Base-by-base conservation (phyloP, 2,888 invertebrate species). In the Andrena praecox region DNA sequence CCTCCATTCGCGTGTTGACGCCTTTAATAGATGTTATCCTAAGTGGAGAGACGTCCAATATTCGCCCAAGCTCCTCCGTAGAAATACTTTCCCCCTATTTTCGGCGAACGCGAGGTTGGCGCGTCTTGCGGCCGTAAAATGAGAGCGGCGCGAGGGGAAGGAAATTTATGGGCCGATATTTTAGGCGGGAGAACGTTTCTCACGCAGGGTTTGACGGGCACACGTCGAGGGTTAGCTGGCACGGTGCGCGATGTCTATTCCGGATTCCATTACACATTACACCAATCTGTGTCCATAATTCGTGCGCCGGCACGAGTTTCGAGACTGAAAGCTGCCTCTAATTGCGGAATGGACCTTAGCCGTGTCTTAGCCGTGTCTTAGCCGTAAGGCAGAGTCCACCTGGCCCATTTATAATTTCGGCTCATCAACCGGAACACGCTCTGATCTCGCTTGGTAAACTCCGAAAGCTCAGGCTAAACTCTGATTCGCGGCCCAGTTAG, bases 351-450 rank as follows among this genome's bases (percentile, higher is more conserved):
- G 29, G n/a, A 24, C 16, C 16, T 20, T 7, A 1, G 16, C n/a
- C 12, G 59, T 20, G 29, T 60, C 24, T 33, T 24, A 27, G 16
- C 20, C 54, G 20, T 10, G 29, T 60, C 24, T 33, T 24, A 27
- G 16, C 20, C 54, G 20, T 10, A 4, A 35, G 56, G n/a, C 48
- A 27, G 20, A 35, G 42, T 20, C 52, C 7, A 33, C 16, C 16
- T 6, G 63, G 27, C 66, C 68, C 67, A 64, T 68, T 78, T 72
- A 54, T 78, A 68, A 80, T 72, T 72, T 68, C 31, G 54, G 12
- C 48, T 56, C 35, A 63, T 67, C 74, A n/a, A 12, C 12, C 2
- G 27, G 27, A 42, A 60, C 63, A 2, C 31, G 2, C 29, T 35
- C 27, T 16, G 63, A 63, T 69, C 56, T 63, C 33, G 54, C 29